Percentiles rank a stretch among this genome's conserved stretches.
Evolutionary conservation across 2,888 invertebrate species (phyloP).

Genomic region (Loripinus fragilis): DNA sequence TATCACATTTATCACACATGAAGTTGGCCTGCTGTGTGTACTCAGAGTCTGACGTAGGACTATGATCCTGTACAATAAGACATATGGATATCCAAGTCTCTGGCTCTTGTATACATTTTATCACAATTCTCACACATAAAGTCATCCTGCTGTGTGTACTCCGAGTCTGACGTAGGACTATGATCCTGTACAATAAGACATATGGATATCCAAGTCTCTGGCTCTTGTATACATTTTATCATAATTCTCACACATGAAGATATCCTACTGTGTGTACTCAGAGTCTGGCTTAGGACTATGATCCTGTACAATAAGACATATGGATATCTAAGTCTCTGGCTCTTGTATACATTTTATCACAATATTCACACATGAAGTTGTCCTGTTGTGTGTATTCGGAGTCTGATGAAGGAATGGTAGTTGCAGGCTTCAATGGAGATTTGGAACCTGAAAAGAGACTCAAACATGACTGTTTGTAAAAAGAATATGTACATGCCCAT

Average conservation of each 20-base stretch:
- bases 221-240: constrained; percentile 79
- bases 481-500: too few species aligned
- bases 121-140: constrained; percentile 79
- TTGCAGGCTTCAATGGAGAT: not conserved
- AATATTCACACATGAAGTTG: constrained; percentile 74
- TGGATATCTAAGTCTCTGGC: constrained; percentile 79
- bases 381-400: constrained; percentile 58
- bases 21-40: constrained; percentile 64
- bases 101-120: constrained; percentile 77
- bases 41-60: too few species aligned
- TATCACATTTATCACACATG: constrained; percentile 79
- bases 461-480: too few species aligned
- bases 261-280: constrained; percentile 59
- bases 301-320: constrained; percentile 77
- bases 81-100: constrained; percentile 80
- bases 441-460: not conserved
- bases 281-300: constrained; percentile 30
- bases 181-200: constrained; percentile 78
- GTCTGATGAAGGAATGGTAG: constrained; percentile 22
- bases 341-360: constrained; percentile 81
- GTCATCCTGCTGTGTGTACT: constrained; percentile 59
- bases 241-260: constrained; percentile 76
- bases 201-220: constrained; percentile 79
- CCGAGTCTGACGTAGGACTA: constrained; percentile 31
- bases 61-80: constrained; percentile 76